Base-by-base conservation (phyloP, 2,113 vertebrate species). In the Smithornis capensis region DNA sequence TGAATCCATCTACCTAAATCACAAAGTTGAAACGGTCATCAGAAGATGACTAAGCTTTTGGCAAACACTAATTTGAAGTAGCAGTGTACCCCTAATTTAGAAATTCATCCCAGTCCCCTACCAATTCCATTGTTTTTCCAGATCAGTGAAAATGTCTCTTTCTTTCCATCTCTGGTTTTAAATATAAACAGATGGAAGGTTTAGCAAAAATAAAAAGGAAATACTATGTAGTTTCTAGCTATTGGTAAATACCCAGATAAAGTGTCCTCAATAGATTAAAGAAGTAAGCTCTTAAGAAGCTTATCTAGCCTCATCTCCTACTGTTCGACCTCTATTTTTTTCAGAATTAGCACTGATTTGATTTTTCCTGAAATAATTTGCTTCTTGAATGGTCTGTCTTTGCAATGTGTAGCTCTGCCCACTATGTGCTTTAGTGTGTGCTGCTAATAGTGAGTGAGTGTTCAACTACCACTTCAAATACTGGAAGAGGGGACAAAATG, bases 241-340 rank as follows among this genome's bases (percentile, higher is more conserved):
- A 62, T 64, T 68, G 64, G 64, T 94, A 95, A 95, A 94, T 94
- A 89, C 83, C 76, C 12, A 7, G 76, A 86, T 92, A 53, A 88
- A 90, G 4, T 45, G 28, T 70, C 59, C 71, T 91, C 28, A 4
- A 74, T 14, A 83, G 75, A 94, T 83, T 88, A 95, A 87, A 96
- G 35, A 75, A 71, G 12, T 83, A 96, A 95, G 87, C 80, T 91
- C 59, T 91, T 96, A 92, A 92, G 94, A 86, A 89, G 91, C 89
- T 96, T 95, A 86, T 81, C 80, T 69, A 77, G 25, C 40, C 40
- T 92, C 64, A 81, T 83, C 63, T 90, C 63, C 62, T 65, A 73
- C 79, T 60, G 21, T 14, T 70, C 14, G 81, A 83, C 40, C 44
- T 83, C 44, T 60, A 22, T 42, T 79, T 76, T 64, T 67, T 73